Conservation (phyloP, 1,140 invertebrate species). For the Teleogryllus occipitalis region DNA sequence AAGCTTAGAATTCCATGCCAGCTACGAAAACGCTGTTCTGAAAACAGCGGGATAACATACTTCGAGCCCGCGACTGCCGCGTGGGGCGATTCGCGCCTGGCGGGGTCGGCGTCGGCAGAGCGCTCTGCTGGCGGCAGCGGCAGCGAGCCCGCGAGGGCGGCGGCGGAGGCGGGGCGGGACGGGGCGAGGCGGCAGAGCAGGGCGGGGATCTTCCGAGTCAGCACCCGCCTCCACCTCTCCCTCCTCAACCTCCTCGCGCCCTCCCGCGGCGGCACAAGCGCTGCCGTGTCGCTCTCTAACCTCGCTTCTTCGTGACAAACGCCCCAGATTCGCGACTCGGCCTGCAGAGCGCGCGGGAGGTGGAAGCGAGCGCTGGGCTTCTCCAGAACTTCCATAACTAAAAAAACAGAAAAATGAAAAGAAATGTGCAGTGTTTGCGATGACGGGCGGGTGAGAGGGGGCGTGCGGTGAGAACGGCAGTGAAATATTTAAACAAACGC, state of each 20-base stretch:
- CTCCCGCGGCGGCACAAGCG: not conserved
- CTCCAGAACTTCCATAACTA: conserved; percentile 4
- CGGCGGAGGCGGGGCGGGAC: no score
- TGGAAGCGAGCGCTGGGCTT: not conserved
- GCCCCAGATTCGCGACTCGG: not conserved
- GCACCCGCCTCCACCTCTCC: not conserved
- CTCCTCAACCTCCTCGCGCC: not conserved
- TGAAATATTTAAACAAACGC: no score
- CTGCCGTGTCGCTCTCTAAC: not conserved
- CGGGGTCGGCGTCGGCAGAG: not conserved
- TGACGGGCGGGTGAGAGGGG: no score
- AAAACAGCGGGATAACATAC: no score
- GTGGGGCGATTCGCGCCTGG: not conserved
- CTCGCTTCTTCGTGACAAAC: not conserved
- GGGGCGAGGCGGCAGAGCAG: no score
- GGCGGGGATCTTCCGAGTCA: no score
- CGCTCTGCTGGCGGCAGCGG: not conserved
- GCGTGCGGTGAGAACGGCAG: no score
- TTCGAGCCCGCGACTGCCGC: no score
- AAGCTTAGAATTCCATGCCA: no score
- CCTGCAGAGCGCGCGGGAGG: not conserved
- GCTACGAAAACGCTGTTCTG: no score
- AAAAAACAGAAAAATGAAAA: not conserved
- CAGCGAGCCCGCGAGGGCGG: no score
- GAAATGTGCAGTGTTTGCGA: not conserved